Evolutionary conservation across 2,888 invertebrate genomes (phyloP).

Genomic region (Drosophila barbarae): DNA sequence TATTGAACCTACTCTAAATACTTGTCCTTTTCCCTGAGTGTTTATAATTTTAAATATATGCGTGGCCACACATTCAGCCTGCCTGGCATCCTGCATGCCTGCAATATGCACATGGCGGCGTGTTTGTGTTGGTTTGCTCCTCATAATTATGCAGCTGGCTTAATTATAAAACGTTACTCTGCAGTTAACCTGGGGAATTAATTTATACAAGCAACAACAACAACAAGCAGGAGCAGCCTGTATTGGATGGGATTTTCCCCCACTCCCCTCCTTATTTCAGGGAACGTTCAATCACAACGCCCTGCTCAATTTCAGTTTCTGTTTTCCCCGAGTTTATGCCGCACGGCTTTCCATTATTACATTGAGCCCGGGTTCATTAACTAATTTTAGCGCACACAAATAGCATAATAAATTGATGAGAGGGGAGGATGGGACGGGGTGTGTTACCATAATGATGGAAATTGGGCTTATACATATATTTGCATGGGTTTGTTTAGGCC

Average conservation of each 20-base stretch:
- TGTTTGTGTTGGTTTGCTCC: conserved; percentile 41
- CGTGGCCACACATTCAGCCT: conserved; percentile 6
- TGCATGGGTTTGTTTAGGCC: conserved; percentile 26
- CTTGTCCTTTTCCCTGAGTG: conserved; percentile 12
- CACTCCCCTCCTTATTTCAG: not conserved
- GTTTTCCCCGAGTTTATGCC: conserved; percentile 20
- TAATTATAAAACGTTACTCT: conserved; percentile 72
- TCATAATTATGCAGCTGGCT: conserved; percentile 75
- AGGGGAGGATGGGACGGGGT: not conserved
- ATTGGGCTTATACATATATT: conserved; percentile 32
- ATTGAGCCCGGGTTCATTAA: conserved; percentile 64
- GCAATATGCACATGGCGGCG: conserved; percentile 12
- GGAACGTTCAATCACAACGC: conserved; percentile 56
- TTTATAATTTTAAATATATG: conserved; percentile 16
- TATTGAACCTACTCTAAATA: not conserved
- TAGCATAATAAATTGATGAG: conserved; percentile 67
- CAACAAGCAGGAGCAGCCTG: conserved; percentile 2
- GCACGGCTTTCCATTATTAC: conserved; percentile 51
- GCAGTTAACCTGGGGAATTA: conserved; percentile 72
- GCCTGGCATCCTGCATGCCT: conserved; percentile 9
- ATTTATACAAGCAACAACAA: conserved; percentile 54
- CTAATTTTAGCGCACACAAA: conserved; percentile 61
- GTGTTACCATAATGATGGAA: conserved; percentile 28
- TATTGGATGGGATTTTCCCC: conserved; percentile 7
- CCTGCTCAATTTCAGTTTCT: conserved; percentile 40